Evolutionary conservation across 2,113 vertebrate genomes (phyloP), one percentile per base, ranked within the genome.

Genomic region (Arenaria interpres): DNA sequence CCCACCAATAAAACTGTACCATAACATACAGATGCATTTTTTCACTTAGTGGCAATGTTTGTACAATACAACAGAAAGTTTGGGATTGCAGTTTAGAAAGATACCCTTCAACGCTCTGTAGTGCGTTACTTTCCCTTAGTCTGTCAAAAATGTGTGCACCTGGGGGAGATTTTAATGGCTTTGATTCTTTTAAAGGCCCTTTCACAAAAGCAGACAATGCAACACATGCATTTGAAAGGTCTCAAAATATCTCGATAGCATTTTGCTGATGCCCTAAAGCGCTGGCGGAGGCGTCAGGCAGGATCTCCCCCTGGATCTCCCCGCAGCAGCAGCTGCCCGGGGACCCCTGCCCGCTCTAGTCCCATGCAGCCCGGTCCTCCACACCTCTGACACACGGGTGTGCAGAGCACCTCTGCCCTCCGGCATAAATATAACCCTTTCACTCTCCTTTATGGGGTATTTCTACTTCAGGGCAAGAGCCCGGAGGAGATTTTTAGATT

Each of bases 311-410:
- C 33, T 0, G 0, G 33, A 64, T 28, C 20, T 45, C 21, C 56
- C 10, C 2, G 1, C 39, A 50, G 41, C 20, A n/a, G 59, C 17
- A 35, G 63, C 16, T 1, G 1, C 30, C 16, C 5, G 3, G 21
- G 50, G 27, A 66, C 50, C 53, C 2, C 1, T 2, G 10, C 16
- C 33, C 3, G 0, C 57, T 28, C 67, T 24, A 21, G 18, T 85
- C 9, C 59, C 4, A 0, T 6, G 1, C 17, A 10, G 12, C 24
- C 57, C 8, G 2, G 3, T 73, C 53, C 23, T 68, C 33, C 62
- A 66, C 19, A 30, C 32, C 68, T 72, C 14, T 18, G 48, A 41
- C 28, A 48, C 15, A 4, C 0, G 5, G 30, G 19, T 27, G 18
- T 76, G 72, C 75, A 92, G 53, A 39, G 8, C 45, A 35, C 11